Evolutionary conservation across 2,888 invertebrate genomes (phyloP).

Genomic region (Bhutanitis thaidina): DNA sequence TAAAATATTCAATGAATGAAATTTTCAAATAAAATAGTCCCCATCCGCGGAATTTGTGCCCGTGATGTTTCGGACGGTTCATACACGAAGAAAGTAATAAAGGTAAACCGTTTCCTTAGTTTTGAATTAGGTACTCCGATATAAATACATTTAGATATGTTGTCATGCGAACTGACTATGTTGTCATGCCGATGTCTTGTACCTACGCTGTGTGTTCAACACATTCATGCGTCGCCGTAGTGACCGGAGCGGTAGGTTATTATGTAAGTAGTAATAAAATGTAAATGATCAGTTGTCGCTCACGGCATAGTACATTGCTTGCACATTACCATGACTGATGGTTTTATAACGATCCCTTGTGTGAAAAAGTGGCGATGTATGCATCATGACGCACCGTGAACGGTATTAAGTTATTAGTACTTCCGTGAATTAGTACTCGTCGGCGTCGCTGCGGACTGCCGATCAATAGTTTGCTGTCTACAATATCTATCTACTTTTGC

Average conservation of each 20-base stretch:
- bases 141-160: background rate
- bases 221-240: constrained; percentile 17
- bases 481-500: constrained; percentile 28
- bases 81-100: no score
- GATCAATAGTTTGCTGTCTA: constrained; percentile 40
- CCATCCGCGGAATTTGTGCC: no score
- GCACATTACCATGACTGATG: constrained; percentile 2
- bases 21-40: no score
- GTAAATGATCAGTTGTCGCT: background rate
- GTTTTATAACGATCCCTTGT: constrained; percentile 6
- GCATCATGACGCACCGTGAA: background rate
- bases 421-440: constrained; percentile 14
- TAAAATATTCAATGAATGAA: no score
- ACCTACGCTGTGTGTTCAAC: background rate
- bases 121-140: no score
- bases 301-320: constrained; percentile 10
- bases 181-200: constrained; percentile 8
- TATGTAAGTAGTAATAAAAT: constrained; percentile 9
- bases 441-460: constrained; percentile 23
- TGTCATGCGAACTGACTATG: constrained; percentile 21
- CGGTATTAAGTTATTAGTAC: constrained; percentile 16
- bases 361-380: constrained; percentile 16
- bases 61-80: no score
- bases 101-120: no score
- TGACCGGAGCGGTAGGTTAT: constrained; percentile 24